Evolutionary conservation across 2,888 invertebrate species (phyloP), one percentile per base, ranked within the genome.

Genomic region (Lepidochrysops patricia): DNA sequence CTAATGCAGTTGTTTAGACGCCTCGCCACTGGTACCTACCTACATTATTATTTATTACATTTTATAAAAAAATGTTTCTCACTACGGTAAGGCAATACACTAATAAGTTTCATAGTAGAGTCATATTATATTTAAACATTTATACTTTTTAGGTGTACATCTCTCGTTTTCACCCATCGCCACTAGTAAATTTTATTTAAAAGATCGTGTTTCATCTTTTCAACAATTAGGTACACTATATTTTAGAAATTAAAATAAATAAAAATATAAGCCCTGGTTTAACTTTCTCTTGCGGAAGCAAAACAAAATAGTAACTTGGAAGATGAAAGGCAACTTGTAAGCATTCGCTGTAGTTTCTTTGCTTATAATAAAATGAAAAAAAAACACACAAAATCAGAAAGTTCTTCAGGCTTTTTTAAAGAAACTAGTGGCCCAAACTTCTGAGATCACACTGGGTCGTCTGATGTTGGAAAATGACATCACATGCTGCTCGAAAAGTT

Each of bases 161-260:
- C n/a, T n/a, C n/a, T n/a, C n/a, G n/a, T n/a, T n/a, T n/a, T n/a
- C n/a, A n/a, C n/a, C n/a, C n/a, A n/a, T n/a, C n/a, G n/a, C n/a
- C n/a, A n/a, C n/a, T n/a, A n/a, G n/a, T n/a, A n/a, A n/a, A 43
- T 43, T 23, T 19, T 9, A 43, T 19, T 9, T 43, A 43, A 12
- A 9, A 23, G 43, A 12, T 19, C 12, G 13, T 15, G 19, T 25
- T 15, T 4, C n/a, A n/a, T 29, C 19, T 26, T 49, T 52, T 19
- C 1, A 54, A 5, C 54, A 32, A 54, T 54, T 54, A 19, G 29
- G 29, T 54, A 54, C 54, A 29, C 48, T 58, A 32, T 49, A 48
- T 61, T 61, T 63, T 34, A 12, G 27, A 52, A 35, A 34, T 34
- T 27, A 49, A 58, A 58, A 50, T 27, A 58, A 58, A 50, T 50